Evolutionary conservation across 2,113 vertebrate species (phyloP), one percentile per base, ranked within the genome.

Genomic region (Dunckerocampus dactyliophorus): DNA sequence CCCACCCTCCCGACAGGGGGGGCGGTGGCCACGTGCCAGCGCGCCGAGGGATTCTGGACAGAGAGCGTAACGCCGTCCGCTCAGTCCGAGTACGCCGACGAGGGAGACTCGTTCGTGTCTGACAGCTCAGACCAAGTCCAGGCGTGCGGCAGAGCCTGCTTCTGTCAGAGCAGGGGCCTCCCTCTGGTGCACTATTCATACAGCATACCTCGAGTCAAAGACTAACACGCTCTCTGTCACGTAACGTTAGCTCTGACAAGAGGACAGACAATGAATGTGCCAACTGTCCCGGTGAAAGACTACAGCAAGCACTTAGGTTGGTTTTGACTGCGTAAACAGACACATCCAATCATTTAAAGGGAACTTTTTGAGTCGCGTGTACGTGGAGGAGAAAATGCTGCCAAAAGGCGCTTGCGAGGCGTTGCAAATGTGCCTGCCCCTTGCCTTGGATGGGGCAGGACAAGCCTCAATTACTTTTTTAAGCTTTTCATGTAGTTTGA

Each of bases 61-160:
- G 94, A 96, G 83, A 92, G 92, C 8, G 89, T 91, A 73, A 94
- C 95, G 0, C 93, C 93, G 64, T 95, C 95, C 0, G 94, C 93
- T 34, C 95, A 94, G 84, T 98, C 95, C 0, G 97, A 97, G 81
- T 98, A 93, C 0, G 94, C 93, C 0, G 96, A 98, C 0, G 96
- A 98, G 83, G 96, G 94, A 0, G 97, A 97, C 79, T 99, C 95
- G 9, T 96, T 98, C 12, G 93, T 99, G 61, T 99, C 95, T 0
- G 97, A 98, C 91, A 97, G 94, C 76, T 99, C 97, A 0, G 94
- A 99, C 83, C 96, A 99, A 87, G 92, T 97, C 47, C 96, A 98
- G 89, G 94, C 94, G 52, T 98, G 97, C 0, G 93, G 95, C 49
- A 92, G 95, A 1, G 95, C 95, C 0, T 98, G 94, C 69, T 99